Percentiles rank a stretch among this genome's conserved stretches.
Conservation (phyloP, 1,140 invertebrate species). For the Eurosta solidaginis region DNA sequence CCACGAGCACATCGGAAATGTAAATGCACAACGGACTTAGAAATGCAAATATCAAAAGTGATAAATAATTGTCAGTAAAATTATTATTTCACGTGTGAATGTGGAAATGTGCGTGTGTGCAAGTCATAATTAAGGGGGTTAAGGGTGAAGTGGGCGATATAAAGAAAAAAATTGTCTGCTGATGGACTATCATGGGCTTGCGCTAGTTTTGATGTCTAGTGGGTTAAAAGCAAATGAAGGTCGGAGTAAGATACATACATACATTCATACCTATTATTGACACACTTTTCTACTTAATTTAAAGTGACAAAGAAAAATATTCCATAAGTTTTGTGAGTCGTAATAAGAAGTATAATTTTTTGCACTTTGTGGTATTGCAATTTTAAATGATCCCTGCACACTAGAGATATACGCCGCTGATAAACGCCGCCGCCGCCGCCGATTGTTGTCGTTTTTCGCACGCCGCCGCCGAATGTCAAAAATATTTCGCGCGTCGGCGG, state of each 20-base stretch:
- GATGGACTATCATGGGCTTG: background rate
- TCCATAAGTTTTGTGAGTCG: background rate
- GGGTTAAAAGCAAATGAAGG: background rate
- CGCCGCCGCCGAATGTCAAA: too few relatives aligned
- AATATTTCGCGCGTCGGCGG: too few relatives aligned
- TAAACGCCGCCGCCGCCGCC: too few relatives aligned
- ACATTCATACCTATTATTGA: background rate
- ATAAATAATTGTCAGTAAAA: conserved; percentile 1
- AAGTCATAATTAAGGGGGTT: background rate
- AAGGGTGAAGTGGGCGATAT: background rate
- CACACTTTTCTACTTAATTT: background rate
- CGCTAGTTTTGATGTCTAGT: too few relatives aligned
- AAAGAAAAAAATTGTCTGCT: background rate
- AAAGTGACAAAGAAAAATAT: background rate
- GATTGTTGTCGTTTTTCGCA: too few relatives aligned
- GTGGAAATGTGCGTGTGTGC: background rate
- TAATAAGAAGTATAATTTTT: too few relatives aligned
- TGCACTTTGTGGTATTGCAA: too few relatives aligned
- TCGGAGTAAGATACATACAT: background rate
- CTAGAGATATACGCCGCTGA: too few relatives aligned
- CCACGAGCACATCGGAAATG: background rate
- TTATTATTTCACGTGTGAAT: background rate
- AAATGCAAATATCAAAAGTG: background rate
- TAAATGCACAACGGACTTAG: background rate
- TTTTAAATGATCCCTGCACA: too few relatives aligned